A percentile compares a stretch with the other conserved stretches of the same genome.
phyloP scores from a whole-genome alignment of 92 coral and sea anemone species.

The Paragorgia papillata region DNA sequence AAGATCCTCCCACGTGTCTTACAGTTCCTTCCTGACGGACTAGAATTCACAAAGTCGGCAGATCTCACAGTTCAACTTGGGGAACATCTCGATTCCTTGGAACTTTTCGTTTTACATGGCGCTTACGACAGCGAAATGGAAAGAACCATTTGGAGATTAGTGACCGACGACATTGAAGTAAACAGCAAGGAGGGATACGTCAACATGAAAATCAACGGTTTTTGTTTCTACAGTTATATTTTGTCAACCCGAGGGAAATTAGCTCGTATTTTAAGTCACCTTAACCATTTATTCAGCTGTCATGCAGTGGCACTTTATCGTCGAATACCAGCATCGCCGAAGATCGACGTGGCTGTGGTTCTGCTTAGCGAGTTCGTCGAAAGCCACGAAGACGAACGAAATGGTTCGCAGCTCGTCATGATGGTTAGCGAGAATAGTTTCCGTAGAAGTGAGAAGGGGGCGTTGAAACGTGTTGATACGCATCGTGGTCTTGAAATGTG shows the following conservation, averaged over 20 bases:
- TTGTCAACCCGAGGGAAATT: neutral
- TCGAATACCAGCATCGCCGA: neutral
- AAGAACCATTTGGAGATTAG: constrained; percentile 6
- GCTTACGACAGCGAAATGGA: neutral
- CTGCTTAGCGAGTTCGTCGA: constrained; percentile 9
- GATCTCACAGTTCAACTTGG: neutral
- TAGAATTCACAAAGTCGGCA: neutral
- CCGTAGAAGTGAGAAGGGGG: neutral
- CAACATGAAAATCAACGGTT: neutral
- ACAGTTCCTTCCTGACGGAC: constrained; percentile 20
- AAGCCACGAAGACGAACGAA: no score
- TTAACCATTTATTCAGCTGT: constrained; percentile 16
- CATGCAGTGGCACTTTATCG: constrained; percentile 13
- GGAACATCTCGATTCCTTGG: neutral
- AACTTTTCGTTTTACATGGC: constrained; percentile 27
- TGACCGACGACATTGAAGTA: constrained; percentile 4
- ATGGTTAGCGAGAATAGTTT: neutral
- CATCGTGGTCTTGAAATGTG: neutral
- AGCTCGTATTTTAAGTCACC: constrained; percentile 6
- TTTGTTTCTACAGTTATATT: constrained; percentile 4
- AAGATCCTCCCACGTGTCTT: neutral
- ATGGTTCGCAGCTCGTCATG: neutral
- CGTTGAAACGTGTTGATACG: neutral
- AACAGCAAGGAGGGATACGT: neutral
- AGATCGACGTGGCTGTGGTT: constrained; percentile 7